A percentile compares a stretch with the other conserved stretches of the same genome.
Evolutionary conservation across 2,797 vertebrate genomes (phyloP).

Genomic region (Chelidonichthys spinosus): DNA sequence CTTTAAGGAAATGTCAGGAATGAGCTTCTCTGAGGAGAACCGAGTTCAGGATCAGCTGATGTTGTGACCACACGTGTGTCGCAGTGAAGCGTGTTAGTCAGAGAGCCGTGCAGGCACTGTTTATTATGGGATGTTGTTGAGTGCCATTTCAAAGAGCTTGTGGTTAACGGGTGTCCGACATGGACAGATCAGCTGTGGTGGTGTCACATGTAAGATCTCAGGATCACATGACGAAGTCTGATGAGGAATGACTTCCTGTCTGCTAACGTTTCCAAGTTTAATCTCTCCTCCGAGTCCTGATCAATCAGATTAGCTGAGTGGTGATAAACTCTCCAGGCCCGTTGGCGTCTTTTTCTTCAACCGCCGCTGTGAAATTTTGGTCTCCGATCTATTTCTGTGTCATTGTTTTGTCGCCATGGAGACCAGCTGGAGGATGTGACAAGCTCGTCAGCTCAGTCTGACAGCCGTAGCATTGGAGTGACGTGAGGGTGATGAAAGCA

Average conservation of each 20-base stretch:
- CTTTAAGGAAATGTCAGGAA: slow-evolving; percentile 38
- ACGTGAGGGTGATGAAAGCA: too few species aligned
- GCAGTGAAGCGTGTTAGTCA: not conserved
- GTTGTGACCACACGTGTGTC: too few species aligned
- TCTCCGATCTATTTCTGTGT: too few species aligned
- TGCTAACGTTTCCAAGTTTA: not conserved
- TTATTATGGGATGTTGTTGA: not conserved
- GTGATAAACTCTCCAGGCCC: not conserved
- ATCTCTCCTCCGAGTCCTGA: not conserved
- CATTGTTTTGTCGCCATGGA: too few species aligned
- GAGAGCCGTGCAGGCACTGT: not conserved
- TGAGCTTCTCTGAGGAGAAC: not conserved
- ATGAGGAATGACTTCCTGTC: not conserved
- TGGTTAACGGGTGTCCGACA: not conserved
- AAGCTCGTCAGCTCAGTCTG: too few species aligned
- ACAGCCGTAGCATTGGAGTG: too few species aligned
- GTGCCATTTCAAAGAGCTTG: not conserved
- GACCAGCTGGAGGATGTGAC: too few species aligned
- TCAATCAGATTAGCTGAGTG: not conserved
- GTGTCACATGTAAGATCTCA: not conserved
- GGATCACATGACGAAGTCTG: not conserved
- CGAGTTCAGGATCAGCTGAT: not conserved
- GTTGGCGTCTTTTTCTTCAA: too few species aligned
- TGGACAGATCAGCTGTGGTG: not conserved
- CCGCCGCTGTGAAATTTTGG: too few species aligned